phyloP scores from a whole-genome alignment of 2,888 invertebrate species.

The Macrosiphum euphorbiae region DNA sequence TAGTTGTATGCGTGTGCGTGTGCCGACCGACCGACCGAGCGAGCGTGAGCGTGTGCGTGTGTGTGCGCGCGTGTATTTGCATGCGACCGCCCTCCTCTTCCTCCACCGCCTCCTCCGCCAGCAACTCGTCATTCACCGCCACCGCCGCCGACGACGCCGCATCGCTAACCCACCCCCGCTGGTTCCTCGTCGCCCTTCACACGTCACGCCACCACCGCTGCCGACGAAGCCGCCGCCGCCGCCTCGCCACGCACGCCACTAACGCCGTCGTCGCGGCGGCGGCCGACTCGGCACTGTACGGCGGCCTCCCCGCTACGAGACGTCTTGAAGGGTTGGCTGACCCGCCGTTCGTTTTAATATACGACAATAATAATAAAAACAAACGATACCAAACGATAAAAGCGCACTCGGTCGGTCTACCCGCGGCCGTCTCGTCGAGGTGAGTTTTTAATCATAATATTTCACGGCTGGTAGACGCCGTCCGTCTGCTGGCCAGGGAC shows the following conservation, averaged over 20 bases:
- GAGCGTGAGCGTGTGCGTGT: constrained; percentile 36
- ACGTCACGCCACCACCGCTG: constrained; percentile 43
- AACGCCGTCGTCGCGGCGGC: constrained; percentile 52
- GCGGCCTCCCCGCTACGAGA: background rate
- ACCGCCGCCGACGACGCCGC: constrained; percentile 14
- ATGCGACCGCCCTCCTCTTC: constrained; percentile 62
- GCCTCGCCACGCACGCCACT: constrained; percentile 7
- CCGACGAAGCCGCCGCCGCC: constrained; percentile 31
- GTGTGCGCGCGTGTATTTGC: constrained; percentile 64
- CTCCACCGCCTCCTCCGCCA: constrained; percentile 30
- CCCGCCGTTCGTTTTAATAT: constrained; percentile 3
- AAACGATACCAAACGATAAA: background rate
- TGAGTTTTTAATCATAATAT: background rate
- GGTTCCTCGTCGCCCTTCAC: background rate
- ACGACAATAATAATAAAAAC: background rate
- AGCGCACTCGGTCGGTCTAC: background rate
- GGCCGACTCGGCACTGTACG: constrained; percentile 4
- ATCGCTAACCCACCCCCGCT: background rate
- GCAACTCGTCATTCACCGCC: background rate
- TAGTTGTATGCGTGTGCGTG: constrained; percentile 54
- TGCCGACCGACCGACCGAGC: constrained; percentile 43
- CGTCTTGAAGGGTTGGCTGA: constrained; percentile 60
- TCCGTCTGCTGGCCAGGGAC: background rate
- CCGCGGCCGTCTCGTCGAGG: background rate
- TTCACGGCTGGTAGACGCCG: background rate